Conservation (phyloP, 2,888 invertebrate genomes). For the Brassicogethes aeneus region DNA sequence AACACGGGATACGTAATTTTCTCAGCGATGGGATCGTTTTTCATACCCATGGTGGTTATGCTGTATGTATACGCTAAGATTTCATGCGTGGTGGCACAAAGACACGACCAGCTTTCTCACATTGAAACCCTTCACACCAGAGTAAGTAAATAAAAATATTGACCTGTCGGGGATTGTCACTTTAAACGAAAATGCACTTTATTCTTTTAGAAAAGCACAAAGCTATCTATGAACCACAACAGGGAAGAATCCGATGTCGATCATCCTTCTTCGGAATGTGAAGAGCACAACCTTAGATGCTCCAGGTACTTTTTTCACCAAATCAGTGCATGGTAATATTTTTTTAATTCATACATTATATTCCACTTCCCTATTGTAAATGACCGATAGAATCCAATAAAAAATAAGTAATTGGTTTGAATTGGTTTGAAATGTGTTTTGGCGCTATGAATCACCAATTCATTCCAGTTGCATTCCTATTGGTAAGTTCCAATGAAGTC, state of each 20-base stretch:
- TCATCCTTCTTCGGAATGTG: conserved; percentile 38
- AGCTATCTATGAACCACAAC: conserved; percentile 4
- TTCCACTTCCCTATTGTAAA: conserved; percentile 2
- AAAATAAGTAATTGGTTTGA: not conserved
- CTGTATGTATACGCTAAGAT: conserved; percentile 87
- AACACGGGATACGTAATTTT: conserved; percentile 92
- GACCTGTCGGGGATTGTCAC: too few relatives aligned
- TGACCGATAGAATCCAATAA: not conserved
- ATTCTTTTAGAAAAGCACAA: not conserved
- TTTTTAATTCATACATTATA: conserved; percentile 8
- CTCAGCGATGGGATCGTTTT: conserved; percentile 93
- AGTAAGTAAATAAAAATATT: conserved; percentile 26
- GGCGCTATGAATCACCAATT: too few relatives aligned
- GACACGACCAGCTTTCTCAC: conserved; percentile 67
- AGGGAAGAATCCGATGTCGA: conserved; percentile 41
- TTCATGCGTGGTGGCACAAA: conserved; percentile 71
- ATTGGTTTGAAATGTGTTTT: not conserved
- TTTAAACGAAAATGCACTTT: not conserved
- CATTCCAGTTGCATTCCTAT: too few relatives aligned
- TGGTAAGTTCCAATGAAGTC: too few relatives aligned
- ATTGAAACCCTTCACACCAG: conserved; percentile 41
- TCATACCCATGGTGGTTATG: conserved; percentile 92
- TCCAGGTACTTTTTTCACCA: conserved; percentile 31
- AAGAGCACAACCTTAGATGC: conserved; percentile 35
- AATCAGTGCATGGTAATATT: conserved; percentile 29